A percentile compares a stretch with the other conserved stretches of the same genome.
These are phyloP conservation scores for Coracias cyanogaster DNA, from an alignment of 2,797 vertebrate genomes.

Conservation along the genomic window DNA sequence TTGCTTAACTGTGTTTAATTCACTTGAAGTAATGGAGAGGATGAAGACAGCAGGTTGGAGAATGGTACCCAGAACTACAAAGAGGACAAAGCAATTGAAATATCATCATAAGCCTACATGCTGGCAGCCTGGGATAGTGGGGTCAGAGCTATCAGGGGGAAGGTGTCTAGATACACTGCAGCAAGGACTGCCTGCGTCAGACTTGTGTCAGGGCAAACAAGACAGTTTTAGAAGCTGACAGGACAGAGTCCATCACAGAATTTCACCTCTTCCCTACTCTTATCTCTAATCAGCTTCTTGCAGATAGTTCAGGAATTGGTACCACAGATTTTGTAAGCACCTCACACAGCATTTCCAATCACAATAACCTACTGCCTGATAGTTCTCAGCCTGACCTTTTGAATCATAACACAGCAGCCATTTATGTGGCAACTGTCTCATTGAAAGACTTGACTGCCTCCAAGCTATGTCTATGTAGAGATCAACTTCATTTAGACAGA, in stretches of 20 bases:
- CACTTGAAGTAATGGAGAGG: background rate
- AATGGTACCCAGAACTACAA: background rate
- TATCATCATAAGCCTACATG: accelerated
- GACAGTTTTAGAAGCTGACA: background rate
- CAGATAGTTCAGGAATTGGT: background rate
- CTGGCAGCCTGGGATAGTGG: background rate
- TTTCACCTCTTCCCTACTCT: background rate
- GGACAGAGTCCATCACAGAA: background rate
- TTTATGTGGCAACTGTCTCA: background rate
- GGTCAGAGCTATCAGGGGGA: background rate
- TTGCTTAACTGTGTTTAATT: background rate
- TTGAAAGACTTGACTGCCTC: background rate
- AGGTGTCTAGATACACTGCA: background rate
- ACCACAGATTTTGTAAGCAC: background rate
- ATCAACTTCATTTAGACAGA: background rate
- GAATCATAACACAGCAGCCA: background rate
- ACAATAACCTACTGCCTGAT: background rate
- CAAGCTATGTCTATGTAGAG: background rate
- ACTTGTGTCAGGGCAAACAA: background rate
- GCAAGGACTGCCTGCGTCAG: background rate
- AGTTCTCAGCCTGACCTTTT: background rate
- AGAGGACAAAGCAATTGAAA: background rate
- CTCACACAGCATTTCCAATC: background rate
- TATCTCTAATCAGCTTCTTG: background rate
- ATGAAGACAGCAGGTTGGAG: background rate